Percentiles rank a stretch among this genome's conserved stretches.
Conservation (phyloP, 1,140 invertebrate species). For the Bombyx mandarina region DNA sequence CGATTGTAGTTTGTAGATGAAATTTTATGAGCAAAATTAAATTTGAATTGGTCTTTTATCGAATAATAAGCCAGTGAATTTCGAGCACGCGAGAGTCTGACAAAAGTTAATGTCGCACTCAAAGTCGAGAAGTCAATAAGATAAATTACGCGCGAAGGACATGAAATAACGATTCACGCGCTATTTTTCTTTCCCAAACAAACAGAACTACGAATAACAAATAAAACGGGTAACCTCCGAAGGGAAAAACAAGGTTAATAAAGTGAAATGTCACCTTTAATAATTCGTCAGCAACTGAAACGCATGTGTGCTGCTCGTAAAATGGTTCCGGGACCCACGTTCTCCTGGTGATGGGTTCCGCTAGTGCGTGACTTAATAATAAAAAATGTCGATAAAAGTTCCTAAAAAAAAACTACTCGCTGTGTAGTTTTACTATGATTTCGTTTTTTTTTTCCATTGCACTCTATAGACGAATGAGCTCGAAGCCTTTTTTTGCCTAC, state of each 20-base stretch:
- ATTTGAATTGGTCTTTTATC: neutral
- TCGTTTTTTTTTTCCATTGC: too few relatives aligned
- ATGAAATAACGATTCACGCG: neutral
- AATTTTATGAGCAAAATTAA: neutral
- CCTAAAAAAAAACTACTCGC: too few relatives aligned
- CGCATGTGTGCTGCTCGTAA: constrained; percentile 18
- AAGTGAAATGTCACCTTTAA: constrained; percentile 16
- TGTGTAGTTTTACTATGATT: too few relatives aligned
- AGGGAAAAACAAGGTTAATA: constrained; percentile 17
- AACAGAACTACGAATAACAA: constrained; percentile 1
- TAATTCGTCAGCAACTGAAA: constrained; percentile 12
- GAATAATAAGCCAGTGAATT: too few relatives aligned
- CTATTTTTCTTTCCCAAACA: neutral
- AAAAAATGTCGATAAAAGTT: too few relatives aligned
- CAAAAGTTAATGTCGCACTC: too few relatives aligned
- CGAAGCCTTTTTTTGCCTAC: too few relatives aligned
- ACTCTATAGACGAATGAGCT: too few relatives aligned
- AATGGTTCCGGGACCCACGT: constrained; percentile 1
- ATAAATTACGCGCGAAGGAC: neutral
- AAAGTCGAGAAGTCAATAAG: neutral
- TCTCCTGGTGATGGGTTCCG: too few relatives aligned
- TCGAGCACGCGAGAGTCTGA: too few relatives aligned
- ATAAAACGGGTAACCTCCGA: constrained; percentile 6
- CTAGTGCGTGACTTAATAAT: too few relatives aligned
- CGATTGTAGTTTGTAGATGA: neutral